Base-by-base conservation (phyloP, 1,140 invertebrate species). In the Neodiprion virginianus region DNA sequence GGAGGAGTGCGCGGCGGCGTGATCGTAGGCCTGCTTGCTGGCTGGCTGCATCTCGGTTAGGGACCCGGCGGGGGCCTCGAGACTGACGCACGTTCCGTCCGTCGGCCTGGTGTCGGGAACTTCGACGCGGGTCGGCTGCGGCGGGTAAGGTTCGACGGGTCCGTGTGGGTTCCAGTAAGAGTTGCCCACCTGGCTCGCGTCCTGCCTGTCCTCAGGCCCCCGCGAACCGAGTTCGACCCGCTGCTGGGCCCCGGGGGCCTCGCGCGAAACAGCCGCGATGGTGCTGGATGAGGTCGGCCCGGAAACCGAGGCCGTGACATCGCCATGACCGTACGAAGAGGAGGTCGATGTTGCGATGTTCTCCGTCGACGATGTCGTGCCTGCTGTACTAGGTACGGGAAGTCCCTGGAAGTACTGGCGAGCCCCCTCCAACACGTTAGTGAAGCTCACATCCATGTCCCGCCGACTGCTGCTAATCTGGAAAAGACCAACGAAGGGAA, bases 331-430 rank as follows among this genome's bases (percentile, higher is more conserved):
- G 76, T 84, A 82, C 72, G 81, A 78, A 73, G 87, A 83, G 69
- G 89, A 87, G 72, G 89, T 84, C 48, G 88, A 86, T 71, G 87
- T 82, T 71, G 84, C 81, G 50, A 79, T 81, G 74, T 83, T 80
- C 75, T 85, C 81, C 76, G 80, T 86, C 84, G 75, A 83, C 79
- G 74, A 72, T 80, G 86, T 85, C 83, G 88, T 84, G 86, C 88
- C 84, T 82, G 90, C 84, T 77, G 87, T 83, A 76, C 89, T 88
- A 68, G 90, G 88, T 79, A 91, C 90, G 74, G 93, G 93, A 83
- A 94, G 87, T 84, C 93, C 93, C 90, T 94, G 92, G 88, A 94
- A 94, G 89, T 93, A 94, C 89, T 93, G 93, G 83, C 93, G 92
- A 86, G 92, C 93, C 87, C 92, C 93, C 91, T 94, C 93, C 90